phyloP scores from a whole-genome alignment of 2,113 vertebrate genomes.

The Nesoenas mayeri region DNA sequence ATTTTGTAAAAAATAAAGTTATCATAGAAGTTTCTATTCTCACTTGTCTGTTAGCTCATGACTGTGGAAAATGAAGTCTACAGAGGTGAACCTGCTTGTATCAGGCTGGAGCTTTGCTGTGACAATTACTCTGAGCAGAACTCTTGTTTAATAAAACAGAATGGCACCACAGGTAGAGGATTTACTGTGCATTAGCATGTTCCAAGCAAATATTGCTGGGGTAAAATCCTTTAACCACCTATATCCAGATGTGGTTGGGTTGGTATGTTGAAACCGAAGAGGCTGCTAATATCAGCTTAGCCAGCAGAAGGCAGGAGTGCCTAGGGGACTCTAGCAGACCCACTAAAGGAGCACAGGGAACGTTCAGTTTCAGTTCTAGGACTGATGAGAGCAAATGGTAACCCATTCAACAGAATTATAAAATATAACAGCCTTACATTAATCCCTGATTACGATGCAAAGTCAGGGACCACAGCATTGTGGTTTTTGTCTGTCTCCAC shows the following conservation, averaged over 20 bases:
- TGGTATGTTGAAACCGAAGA: neutral
- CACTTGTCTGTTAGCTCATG: neutral
- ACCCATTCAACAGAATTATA: neutral
- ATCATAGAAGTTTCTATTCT: neutral
- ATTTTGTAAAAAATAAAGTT: neutral
- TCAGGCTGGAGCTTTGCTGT: neutral
- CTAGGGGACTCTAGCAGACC: conserved; percentile 2
- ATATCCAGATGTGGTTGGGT: rapidly evolving
- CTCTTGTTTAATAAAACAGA: neutral
- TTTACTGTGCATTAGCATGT: neutral
- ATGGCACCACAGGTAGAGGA: neutral
- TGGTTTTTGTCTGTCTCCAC: neutral
- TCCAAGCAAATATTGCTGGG: neutral
- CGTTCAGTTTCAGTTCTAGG: neutral
- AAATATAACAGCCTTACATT: neutral
- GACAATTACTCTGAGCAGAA: neutral
- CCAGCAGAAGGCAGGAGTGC: conserved; percentile 68
- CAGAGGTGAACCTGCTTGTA: neutral
- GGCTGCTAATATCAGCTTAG: conserved; percentile 25
- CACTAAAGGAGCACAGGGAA: neutral
- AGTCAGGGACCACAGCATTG: neutral
- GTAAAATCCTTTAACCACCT: neutral
- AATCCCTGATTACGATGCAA: neutral
- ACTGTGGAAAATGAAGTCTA: neutral
- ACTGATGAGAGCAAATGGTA: neutral